Evolutionary conservation across 2,888 invertebrate species (phyloP).

Genomic region (Willowsia nigromaculata): DNA sequence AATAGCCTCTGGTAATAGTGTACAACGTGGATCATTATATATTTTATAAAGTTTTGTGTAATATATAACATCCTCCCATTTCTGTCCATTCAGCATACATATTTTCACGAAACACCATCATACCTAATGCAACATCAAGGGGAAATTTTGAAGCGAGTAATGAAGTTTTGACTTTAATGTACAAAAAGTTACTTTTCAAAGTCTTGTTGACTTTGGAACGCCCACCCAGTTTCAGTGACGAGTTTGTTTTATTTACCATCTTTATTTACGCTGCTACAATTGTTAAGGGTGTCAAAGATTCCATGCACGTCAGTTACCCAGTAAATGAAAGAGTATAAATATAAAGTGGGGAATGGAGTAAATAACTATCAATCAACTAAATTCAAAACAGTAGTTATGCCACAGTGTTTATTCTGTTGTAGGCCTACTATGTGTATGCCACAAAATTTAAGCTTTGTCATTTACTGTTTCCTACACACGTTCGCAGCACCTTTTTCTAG

Average conservation of each 20-base stretch:
- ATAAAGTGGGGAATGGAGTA: not conserved
- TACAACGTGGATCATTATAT: not conserved
- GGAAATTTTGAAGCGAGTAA: not conserved
- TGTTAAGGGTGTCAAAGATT: conserved; percentile 33
- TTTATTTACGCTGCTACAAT: not conserved
- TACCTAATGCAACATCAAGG: not conserved
- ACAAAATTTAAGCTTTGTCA: not conserved
- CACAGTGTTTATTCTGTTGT: conserved; percentile 15
- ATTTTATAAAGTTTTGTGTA: not conserved
- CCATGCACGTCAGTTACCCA: conserved; percentile 40
- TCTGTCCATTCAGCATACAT: too few relatives aligned
- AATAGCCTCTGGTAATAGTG: not conserved
- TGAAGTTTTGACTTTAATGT: not conserved
- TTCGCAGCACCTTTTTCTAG: not conserved
- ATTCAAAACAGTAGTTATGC: conserved; percentile 39
- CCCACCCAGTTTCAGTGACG: not conserved
- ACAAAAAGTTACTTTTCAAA: not conserved
- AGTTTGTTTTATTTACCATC: not conserved
- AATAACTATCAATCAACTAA: conserved; percentile 45
- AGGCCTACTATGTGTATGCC: not conserved
- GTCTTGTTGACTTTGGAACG: conserved; percentile 13
- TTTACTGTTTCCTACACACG: not conserved
- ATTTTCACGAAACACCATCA: not conserved
- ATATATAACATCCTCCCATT: not conserved
- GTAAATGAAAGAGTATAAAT: not conserved